These are phyloP conservation scores for Papilio polyxenes DNA, from an alignment of 1,140 invertebrate species.

Conservation along the genomic window DNA sequence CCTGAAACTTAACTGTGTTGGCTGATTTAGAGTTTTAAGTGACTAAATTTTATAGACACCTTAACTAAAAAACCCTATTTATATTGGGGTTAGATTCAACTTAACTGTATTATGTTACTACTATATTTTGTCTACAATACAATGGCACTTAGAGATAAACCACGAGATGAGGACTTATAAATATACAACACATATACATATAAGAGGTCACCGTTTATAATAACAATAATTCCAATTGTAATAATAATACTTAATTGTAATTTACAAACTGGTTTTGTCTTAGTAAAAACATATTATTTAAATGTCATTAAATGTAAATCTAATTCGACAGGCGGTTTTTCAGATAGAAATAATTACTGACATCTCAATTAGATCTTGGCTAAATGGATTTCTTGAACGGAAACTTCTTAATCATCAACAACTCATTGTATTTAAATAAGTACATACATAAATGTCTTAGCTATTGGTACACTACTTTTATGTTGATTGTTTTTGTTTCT, in stretches of 20 bases:
- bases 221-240: not conserved
- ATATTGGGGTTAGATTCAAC: too few species aligned
- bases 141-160: too few species aligned
- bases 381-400: constrained; percentile 24
- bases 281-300: constrained; percentile 14
- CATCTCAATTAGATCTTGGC: constrained; percentile 29
- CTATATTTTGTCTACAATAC: too few species aligned
- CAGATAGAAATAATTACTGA: constrained; percentile 30
- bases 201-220: not conserved
- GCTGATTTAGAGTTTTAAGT: too few species aligned
- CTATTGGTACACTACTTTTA: not conserved
- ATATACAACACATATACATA: not conserved
- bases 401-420: constrained; percentile 29
- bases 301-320: constrained; percentile 18
- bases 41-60: too few species aligned
- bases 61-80: too few species aligned
- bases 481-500: not conserved
- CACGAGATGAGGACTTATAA: too few species aligned
- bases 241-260: constrained; percentile 7
- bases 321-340: constrained; percentile 22
- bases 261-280: not conserved
- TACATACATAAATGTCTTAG: not conserved
- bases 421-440: not conserved
- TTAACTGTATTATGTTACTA: too few species aligned
- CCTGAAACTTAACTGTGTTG: too few species aligned